phyloP scores from a whole-genome alignment of 2,888 invertebrate genomes.

The Synergus japonicus region DNA sequence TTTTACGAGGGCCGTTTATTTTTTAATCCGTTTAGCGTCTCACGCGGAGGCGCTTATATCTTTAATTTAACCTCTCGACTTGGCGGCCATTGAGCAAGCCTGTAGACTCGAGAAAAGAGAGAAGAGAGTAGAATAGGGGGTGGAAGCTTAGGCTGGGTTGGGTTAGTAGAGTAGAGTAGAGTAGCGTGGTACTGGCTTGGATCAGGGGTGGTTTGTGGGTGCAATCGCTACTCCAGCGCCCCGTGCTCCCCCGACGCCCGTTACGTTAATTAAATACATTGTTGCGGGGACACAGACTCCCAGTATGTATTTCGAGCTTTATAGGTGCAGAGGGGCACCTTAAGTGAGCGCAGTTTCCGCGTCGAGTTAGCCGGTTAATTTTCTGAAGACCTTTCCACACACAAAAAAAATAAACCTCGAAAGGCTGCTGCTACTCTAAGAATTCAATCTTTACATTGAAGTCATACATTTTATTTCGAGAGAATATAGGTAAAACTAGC shows the following conservation, averaged over 20 bases:
- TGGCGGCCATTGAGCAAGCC: slow-evolving; percentile 70
- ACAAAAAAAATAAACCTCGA: neutral
- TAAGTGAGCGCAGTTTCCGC: slow-evolving; percentile 53
- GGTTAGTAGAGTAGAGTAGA: slow-evolving; percentile 39
- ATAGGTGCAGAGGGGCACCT: slow-evolving; percentile 73
- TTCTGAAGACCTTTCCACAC: slow-evolving; percentile 24
- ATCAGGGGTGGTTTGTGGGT: slow-evolving; percentile 73
- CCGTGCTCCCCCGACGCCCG: slow-evolving; percentile 73
- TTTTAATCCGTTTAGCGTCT: slow-evolving; percentile 76
- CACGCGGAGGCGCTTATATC: slow-evolving; percentile 61
- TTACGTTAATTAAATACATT: slow-evolving; percentile 55
- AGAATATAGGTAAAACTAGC: too few species aligned
- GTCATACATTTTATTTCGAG: neutral
- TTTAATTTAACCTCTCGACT: slow-evolving; percentile 70
- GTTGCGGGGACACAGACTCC: slow-evolving; percentile 71
- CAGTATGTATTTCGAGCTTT: slow-evolving; percentile 72
- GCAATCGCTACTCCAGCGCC: slow-evolving; percentile 72
- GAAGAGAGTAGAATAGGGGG: slow-evolving; percentile 2
- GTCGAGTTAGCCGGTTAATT: slow-evolving; percentile 40
- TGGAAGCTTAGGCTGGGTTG: neutral
- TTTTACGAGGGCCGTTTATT: slow-evolving; percentile 75
- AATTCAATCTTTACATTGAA: neutral
- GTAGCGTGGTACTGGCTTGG: slow-evolving; percentile 63
- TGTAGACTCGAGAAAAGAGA: slow-evolving; percentile 57
- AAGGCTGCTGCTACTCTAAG: neutral